phyloP scores from a whole-genome alignment of 2,113 vertebrate species.

The Semnopithecus entellus region DNA sequence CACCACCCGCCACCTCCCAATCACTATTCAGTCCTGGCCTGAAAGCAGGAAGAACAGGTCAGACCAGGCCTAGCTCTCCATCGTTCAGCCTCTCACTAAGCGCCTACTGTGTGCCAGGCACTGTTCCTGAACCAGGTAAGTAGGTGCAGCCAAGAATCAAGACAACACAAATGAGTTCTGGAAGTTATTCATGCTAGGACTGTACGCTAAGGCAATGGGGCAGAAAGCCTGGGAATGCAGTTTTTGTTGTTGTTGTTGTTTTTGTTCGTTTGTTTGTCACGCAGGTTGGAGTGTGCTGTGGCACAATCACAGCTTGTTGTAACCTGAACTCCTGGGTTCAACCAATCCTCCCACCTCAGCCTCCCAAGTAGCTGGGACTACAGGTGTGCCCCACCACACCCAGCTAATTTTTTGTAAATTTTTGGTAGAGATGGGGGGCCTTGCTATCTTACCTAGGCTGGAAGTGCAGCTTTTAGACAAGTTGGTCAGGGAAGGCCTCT shows the following conservation, averaged over 20 bases:
- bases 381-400: too few species aligned
- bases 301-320: too few species aligned
- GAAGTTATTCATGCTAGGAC: background rate
- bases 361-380: too few species aligned
- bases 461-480: background rate
- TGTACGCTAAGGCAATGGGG: too few species aligned
- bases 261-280: too few species aligned
- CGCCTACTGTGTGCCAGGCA: background rate
- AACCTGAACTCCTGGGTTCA: too few species aligned
- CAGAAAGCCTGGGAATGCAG: background rate
- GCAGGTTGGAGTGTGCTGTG: too few species aligned
- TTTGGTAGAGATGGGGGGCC: too few species aligned
- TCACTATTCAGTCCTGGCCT: background rate
- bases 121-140: background rate
- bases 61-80: background rate
- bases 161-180: background rate
- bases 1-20: background rate
- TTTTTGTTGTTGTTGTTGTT: too few species aligned
- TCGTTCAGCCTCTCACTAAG: background rate
- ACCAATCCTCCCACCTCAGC: too few species aligned
- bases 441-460: too few species aligned
- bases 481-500: background rate
- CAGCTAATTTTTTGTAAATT: too few species aligned
- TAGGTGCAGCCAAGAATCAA: background rate
- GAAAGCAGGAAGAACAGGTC: background rate